phyloP scores from a whole-genome alignment of 2,113 vertebrate species.

The Talpa occidentalis region DNA sequence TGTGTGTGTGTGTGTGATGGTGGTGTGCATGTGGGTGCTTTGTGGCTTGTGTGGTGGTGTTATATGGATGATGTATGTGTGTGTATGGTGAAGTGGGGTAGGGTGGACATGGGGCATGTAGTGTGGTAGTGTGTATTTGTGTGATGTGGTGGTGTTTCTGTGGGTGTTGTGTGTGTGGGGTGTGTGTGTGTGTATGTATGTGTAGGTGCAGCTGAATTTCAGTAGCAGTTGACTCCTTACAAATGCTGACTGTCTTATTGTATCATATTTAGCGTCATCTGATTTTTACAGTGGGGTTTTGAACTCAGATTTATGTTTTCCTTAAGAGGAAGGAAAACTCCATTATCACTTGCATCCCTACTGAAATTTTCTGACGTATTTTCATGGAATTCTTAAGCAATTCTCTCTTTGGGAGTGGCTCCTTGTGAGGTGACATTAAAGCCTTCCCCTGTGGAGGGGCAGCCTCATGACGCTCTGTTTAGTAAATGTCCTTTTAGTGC shows the following conservation, averaged over 20 bases:
- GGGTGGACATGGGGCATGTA: not conserved
- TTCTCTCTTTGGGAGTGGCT: not conserved
- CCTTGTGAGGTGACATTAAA: not conserved
- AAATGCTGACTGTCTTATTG: not conserved
- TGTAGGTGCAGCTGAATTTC: not conserved
- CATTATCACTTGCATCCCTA: not conserved
- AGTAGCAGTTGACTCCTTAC: not conserved
- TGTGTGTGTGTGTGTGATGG: not conserved
- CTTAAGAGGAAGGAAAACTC: conserved; percentile 38
- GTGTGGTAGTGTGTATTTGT: not conserved
- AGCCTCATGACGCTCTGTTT: not conserved
- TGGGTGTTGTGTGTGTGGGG: too few relatives aligned
- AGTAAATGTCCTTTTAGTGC: not conserved
- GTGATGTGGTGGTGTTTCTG: not conserved
- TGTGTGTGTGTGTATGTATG: not conserved
- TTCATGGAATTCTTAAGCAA: not conserved
- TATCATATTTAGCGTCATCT: not conserved
- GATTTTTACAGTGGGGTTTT: conserved; percentile 11
- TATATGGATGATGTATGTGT: too few relatives aligned
- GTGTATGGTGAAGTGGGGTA: too few relatives aligned
- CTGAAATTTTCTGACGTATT: conserved; percentile 26
- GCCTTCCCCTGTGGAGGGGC: not conserved
- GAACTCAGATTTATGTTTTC: conserved; percentile 4
- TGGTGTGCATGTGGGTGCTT: not conserved
- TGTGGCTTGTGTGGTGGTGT: not conserved